Evolutionary conservation across 2,113 vertebrate species (phyloP), one percentile per base, ranked within the genome.

Genomic region (Anguilla japonica): DNA sequence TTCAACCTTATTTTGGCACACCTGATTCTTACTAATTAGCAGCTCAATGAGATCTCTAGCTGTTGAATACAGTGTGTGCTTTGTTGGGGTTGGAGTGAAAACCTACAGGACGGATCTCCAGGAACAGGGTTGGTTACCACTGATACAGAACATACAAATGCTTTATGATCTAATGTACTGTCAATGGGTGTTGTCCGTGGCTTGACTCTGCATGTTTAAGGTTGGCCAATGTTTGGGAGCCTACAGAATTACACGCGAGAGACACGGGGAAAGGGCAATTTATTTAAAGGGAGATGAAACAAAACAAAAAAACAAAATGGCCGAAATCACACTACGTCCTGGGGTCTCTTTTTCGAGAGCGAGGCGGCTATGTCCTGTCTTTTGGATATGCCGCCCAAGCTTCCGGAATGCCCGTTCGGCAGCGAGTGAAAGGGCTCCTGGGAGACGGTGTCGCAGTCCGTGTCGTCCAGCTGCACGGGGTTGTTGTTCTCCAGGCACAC

Each of bases 361-460:
- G 87, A 87, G 0, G 88, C 81, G 13, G 88, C 85, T 1, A 90
- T 84, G 39, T 89, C 88, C 43, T 90, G 88, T 67, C 90, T 88
- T 85, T 90, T 90, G 41, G 90, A 88, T 53, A 88, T 90, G 83
- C 90, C 90, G 50, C 87, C 90, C 1, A 89, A 81, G 67, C 87
- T 89, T 6, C 90, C 90, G 20, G 85, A 88, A 53, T 90, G 90
- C 14, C 87, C 88, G 5, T 87, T 56, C 5, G 84, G 87, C 16
- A 90, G 90, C 46, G 88, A 53, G 40, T 88, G 87, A 63, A 90
- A 90, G 79, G 87, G 87, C 40, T 79, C 40, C 53, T 88, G 88
- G 22, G 57, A 2, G 3, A 40, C 26, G 5, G 18, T 8, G 0
- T 86, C 41, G 1, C 89, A 85, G 41, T 78, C 88, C 56, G 82